These are phyloP conservation scores for Lacerta bilineata DNA, from an alignment of 2,797 vertebrate genomes.

Conservation along the genomic window DNA sequence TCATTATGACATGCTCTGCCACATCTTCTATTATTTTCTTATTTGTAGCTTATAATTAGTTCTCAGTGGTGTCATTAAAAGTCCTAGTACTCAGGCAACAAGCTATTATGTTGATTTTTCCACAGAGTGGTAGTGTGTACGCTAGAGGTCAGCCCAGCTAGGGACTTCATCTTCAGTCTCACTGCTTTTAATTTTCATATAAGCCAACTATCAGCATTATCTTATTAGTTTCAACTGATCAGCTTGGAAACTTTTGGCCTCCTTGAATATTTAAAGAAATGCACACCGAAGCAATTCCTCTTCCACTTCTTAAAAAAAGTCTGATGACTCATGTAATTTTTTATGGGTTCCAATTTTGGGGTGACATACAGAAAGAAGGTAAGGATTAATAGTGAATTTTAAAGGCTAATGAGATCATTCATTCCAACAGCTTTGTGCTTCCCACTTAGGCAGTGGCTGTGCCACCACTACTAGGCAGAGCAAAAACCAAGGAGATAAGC, in stretches of 20 bases:
- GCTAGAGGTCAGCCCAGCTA: slow-evolving; percentile 10
- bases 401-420: slow-evolving; percentile 2
- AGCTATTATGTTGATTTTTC: slow-evolving; percentile 8
- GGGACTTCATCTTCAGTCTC: background rate
- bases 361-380: background rate
- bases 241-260: background rate
- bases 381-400: background rate
- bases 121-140: background rate
- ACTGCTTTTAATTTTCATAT: slow-evolving; percentile 18
- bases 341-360: background rate
- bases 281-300: background rate
- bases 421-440: background rate
- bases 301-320: background rate
- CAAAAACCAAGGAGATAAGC: background rate
- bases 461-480: background rate
- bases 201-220: background rate
- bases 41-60: slow-evolving; percentile 28
- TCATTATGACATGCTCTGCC: background rate
- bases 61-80: slow-evolving; percentile 38
- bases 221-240: slow-evolving; percentile 19
- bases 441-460: background rate
- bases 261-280: background rate
- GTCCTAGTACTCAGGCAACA: slow-evolving; percentile 25
- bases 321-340: background rate
- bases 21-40: slow-evolving; percentile 32